Evolutionary conservation across 2,113 vertebrate genomes (phyloP).

Genomic region (zebrafish (Danio rerio)): DNA sequence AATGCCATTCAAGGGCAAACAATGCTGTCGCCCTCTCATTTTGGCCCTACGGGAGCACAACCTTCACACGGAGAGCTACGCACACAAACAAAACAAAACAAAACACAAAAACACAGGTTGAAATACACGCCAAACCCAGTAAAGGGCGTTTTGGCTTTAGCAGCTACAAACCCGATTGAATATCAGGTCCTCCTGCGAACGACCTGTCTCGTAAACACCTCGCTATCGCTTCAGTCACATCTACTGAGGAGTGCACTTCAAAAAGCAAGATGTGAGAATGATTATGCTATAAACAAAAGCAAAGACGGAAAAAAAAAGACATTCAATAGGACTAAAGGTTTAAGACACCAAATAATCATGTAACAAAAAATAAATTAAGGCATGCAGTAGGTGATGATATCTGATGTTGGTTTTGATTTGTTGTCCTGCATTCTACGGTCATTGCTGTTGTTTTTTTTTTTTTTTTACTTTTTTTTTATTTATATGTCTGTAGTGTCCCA

Average conservation of each 20-base stretch:
- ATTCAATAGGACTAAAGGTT: slow-evolving; percentile 49
- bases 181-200: neutral
- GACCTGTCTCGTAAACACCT: neutral
- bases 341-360: slow-evolving; percentile 59
- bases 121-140: slow-evolving; percentile 38
- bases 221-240: neutral
- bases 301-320: slow-evolving; percentile 48
- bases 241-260: slow-evolving; percentile 67
- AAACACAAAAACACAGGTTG: slow-evolving; percentile 23
- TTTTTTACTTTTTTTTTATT: neutral
- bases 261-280: slow-evolving; percentile 24
- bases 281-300: slow-evolving; percentile 38
- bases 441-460: slow-evolving; percentile 11
- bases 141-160: slow-evolving; percentile 40
- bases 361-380: slow-evolving; percentile 68
- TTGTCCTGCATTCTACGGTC: neutral
- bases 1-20: slow-evolving; percentile 72
- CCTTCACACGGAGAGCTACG: slow-evolving; percentile 27
- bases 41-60: slow-evolving; percentile 59
- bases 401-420: slow-evolving; percentile 55
- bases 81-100: slow-evolving; percentile 46
- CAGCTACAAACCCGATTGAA: slow-evolving; percentile 37
- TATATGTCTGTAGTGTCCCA: slow-evolving; percentile 1
- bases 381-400: slow-evolving; percentile 68
- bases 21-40: slow-evolving; percentile 68